phyloP scores from a whole-genome alignment of 2,113 vertebrate species.

The Narcine bancroftii region DNA sequence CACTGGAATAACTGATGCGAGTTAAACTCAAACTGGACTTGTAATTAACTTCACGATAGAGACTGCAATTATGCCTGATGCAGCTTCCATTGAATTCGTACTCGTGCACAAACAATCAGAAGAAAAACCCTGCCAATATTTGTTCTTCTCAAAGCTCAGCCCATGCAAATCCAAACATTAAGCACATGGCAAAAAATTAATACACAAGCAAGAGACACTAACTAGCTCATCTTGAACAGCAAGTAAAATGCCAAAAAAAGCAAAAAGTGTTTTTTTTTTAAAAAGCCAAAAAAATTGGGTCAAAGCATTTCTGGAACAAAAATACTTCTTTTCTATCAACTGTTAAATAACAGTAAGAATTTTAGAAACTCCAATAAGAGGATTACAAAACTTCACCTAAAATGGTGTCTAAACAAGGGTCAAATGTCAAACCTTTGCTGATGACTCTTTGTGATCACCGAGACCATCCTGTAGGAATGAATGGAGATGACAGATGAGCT shows the following conservation, averaged over 20 bases:
- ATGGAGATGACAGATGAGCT: constrained; percentile 99
- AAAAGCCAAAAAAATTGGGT: neutral
- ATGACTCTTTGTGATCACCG: constrained; percentile 96
- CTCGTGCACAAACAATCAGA: neutral
- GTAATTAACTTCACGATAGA: neutral
- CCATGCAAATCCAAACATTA: neutral
- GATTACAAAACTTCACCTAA: neutral
- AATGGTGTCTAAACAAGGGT: neutral
- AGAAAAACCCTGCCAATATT: neutral
- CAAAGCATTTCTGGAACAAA: neutral
- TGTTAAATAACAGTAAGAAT: neutral
- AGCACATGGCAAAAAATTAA: neutral
- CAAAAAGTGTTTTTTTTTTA: neutral
- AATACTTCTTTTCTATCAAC: neutral
- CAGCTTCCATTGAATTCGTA: neutral
- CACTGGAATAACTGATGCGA: neutral
- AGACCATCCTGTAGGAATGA: constrained; percentile 99
- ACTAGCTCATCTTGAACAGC: neutral
- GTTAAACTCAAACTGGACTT: neutral
- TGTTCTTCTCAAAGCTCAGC: neutral
- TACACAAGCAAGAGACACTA: neutral
- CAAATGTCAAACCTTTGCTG: constrained; percentile 81
- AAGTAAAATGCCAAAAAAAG: neutral
- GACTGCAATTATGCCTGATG: neutral
- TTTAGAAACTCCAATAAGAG: neutral